phyloP scores from a whole-genome alignment of 2,797 vertebrate species.

The Pipistrellus pipistrellus region DNA sequence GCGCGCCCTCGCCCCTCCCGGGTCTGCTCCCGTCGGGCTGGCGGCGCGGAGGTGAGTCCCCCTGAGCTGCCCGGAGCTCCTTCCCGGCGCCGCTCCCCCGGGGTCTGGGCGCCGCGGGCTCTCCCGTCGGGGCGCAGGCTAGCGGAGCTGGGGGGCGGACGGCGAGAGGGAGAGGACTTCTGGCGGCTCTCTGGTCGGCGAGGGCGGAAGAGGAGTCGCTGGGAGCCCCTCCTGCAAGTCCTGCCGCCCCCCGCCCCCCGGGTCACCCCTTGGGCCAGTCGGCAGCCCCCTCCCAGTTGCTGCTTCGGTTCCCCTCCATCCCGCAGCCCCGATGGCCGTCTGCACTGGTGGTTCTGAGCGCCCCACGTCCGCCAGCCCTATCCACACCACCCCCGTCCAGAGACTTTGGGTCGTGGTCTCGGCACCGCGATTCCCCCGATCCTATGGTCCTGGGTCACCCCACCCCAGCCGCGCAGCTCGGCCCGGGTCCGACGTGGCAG shows the following conservation, averaged over 20 bases:
- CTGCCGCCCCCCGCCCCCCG: neutral
- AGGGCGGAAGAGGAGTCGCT: neutral
- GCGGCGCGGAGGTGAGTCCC: slow-evolving; percentile 79
- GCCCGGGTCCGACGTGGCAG: slow-evolving; percentile 44
- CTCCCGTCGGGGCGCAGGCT: slow-evolving; percentile 36
- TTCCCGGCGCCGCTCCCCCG: neutral
- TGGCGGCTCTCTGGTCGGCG: neutral
- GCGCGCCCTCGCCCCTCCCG: slow-evolving; percentile 73
- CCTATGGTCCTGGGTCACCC: neutral
- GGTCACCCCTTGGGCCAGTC: neutral
- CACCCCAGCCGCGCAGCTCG: neutral
- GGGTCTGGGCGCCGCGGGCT: neutral
- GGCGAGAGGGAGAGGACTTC: neutral
- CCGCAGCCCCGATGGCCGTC: neutral
- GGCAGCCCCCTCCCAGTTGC: neutral
- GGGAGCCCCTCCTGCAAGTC: neutral
- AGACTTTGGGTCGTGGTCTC: neutral
- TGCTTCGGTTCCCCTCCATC: neutral
- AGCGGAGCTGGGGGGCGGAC: neutral
- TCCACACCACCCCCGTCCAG: neutral
- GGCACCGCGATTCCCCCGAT: neutral
- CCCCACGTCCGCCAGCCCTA: neutral
- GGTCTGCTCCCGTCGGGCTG: slow-evolving; percentile 54
- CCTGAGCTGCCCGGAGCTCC: neutral
- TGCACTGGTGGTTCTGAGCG: neutral